Conservation (phyloP, 2,888 invertebrate genomes). For the Leptopilina drosophilae region DNA sequence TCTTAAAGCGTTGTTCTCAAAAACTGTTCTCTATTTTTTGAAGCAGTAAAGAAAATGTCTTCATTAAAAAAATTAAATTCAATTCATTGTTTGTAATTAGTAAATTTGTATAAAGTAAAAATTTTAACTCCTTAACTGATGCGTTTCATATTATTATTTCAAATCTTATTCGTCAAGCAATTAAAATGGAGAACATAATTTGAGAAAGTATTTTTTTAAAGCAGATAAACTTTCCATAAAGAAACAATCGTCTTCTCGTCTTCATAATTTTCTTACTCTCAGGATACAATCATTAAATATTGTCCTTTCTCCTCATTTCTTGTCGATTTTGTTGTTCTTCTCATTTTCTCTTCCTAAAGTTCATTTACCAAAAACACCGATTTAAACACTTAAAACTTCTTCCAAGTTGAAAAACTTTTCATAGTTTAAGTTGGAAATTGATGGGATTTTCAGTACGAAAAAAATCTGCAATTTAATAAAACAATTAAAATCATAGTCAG, state of each 20-base stretch:
- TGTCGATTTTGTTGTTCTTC: not conserved
- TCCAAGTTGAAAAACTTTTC: too few relatives aligned
- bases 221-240: constrained; percentile 28
- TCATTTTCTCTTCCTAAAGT: not conserved
- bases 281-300: constrained; percentile 9
- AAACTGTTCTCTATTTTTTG: too few relatives aligned
- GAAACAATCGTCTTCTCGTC: constrained; percentile 1
- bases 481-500: too few relatives aligned
- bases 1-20: too few relatives aligned
- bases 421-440: too few relatives aligned
- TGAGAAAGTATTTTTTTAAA: not conserved
- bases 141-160: not conserved
- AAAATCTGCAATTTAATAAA: too few relatives aligned
- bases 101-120: too few relatives aligned
- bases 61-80: too few relatives aligned
- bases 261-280: not conserved
- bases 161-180: not conserved
- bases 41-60: too few relatives aligned
- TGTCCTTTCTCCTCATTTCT: constrained; percentile 21
- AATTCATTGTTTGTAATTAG: too few relatives aligned
- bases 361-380: not conserved
- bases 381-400: not conserved
- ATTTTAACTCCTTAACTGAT: not conserved
- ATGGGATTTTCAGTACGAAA: too few relatives aligned
- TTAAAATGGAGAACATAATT: too few relatives aligned